Evolutionary conservation across 2,797 vertebrate species (phyloP).

Genomic region (Poeciliopsis infans): DNA sequence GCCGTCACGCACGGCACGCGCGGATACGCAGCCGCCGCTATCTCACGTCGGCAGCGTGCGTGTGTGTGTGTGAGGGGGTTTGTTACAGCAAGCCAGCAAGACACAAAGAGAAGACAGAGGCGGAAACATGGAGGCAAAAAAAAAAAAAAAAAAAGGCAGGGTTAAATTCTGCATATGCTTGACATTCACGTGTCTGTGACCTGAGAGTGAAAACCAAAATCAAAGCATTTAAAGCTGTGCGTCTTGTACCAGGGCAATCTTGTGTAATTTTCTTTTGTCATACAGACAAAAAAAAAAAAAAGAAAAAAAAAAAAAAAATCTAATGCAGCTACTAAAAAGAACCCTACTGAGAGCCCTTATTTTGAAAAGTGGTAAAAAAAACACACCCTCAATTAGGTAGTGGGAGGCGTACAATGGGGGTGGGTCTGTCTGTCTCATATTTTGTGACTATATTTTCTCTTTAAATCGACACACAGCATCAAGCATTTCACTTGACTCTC

Average conservation of each 20-base stretch:
- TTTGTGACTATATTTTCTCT: conserved; percentile 36
- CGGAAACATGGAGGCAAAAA: conserved; percentile 35
- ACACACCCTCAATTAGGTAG: conserved; percentile 39
- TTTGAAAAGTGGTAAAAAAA: conserved; percentile 45
- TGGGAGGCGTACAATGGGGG: conserved; percentile 8
- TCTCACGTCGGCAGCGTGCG: conserved; percentile 60
- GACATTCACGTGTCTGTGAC: conserved; percentile 37
- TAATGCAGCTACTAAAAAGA: conserved; percentile 51
- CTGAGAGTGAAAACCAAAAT: conserved; percentile 50
- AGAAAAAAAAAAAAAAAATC: conserved; percentile 22
- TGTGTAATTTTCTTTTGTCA: conserved; percentile 54
- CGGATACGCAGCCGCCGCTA: conserved; percentile 62
- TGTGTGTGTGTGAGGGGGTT: conserved; percentile 51
- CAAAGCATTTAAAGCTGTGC: conserved; percentile 30
- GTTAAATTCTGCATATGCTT: conserved; percentile 57
- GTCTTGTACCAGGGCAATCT: conserved; percentile 44
- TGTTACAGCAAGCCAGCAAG: conserved; percentile 44
- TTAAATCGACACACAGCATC: conserved; percentile 28
- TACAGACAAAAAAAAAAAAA: conserved; percentile 12
- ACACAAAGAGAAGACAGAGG: conserved; percentile 67
- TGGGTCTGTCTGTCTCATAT: conserved; percentile 16
- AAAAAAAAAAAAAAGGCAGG: conserved; percentile 6
- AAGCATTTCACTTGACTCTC: conserved; percentile 41
- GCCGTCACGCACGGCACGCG: conserved; percentile 72
- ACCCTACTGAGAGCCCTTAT: conserved; percentile 40